Evolutionary conservation across 92 coral and sea anemone genomes (phyloP).

Genomic region (Epizoanthus ramosus): DNA sequence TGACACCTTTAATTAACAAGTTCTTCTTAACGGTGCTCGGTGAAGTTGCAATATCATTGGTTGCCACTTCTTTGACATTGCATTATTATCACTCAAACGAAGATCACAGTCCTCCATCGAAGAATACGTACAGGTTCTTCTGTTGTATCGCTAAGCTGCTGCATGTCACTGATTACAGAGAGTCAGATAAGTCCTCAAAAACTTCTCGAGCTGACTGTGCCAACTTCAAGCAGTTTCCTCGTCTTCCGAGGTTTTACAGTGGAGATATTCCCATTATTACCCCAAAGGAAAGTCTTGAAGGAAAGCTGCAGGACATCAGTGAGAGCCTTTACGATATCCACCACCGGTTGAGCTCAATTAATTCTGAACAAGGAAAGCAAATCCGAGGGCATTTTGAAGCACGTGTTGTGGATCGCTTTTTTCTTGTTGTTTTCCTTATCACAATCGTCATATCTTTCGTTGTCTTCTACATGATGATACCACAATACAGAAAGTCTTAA

Average conservation of each 20-base stretch:
- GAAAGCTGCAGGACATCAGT: conserved; percentile 60
- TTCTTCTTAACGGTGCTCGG: conserved; percentile 81
- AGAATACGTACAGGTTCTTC: conserved; percentile 63
- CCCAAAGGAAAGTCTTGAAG: conserved; percentile 51
- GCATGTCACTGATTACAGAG: conserved; percentile 43
- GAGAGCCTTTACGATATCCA: conserved; percentile 64
- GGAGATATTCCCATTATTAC: conserved; percentile 22
- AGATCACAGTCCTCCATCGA: conserved; percentile 62
- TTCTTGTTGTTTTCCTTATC: conserved; percentile 60
- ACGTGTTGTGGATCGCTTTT: conserved; percentile 82
- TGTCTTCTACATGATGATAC: conserved; percentile 79
- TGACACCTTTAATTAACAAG: conserved; percentile 79
- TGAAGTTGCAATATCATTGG: conserved; percentile 76
- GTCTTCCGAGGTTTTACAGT: conserved; percentile 42
- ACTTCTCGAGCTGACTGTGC: neutral
- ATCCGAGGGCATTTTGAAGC: conserved; percentile 90
- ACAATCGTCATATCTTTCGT: conserved; percentile 69
- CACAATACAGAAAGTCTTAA: conserved; percentile 35
- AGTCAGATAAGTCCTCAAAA: neutral
- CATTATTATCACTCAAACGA: conserved; percentile 83
- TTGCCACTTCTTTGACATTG: conserved; percentile 84
- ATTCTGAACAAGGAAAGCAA: conserved; percentile 52
- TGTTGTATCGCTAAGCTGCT: conserved; percentile 60
- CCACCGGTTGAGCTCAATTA: conserved; percentile 32
- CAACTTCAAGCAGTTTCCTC: conserved; percentile 34